Percentiles rank a stretch among this genome's conserved stretches.
These are phyloP conservation scores for Diaphora mendica DNA, from an alignment of 2,888 invertebrate species.

Conservation along the genomic window DNA sequence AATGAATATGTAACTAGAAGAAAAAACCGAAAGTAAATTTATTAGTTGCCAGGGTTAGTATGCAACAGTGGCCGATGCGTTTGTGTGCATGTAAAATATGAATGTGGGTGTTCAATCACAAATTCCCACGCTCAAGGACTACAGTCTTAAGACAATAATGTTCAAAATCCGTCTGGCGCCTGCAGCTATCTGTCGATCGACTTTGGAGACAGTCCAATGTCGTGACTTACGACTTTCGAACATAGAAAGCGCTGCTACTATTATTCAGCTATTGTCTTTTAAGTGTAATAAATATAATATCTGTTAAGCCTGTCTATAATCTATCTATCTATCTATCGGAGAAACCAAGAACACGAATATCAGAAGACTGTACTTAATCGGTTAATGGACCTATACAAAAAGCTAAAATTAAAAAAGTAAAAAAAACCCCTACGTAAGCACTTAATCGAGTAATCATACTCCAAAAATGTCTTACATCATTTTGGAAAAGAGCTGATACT, in stretches of 20 bases:
- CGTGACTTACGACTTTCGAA: constrained; percentile 15
- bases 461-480: too few species aligned
- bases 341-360: neutral
- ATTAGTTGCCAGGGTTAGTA: too few species aligned
- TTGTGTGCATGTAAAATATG: too few species aligned
- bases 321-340: constrained; percentile 1
- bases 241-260: constrained; percentile 1
- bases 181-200: constrained; percentile 13
- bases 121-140: too few species aligned
- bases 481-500: too few species aligned
- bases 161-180: constrained; percentile 7
- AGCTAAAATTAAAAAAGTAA: too few species aligned
- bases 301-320: neutral
- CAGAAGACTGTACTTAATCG: neutral
- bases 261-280: neutral
- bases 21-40: too few species aligned
- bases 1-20: too few species aligned
- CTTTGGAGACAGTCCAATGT: constrained; percentile 15
- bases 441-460: too few species aligned
- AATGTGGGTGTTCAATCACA: too few species aligned
- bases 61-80: too few species aligned
- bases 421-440: too few species aligned
- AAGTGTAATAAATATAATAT: neutral
- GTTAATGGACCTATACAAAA: neutral
- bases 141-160: constrained; percentile 21